Evolutionary conservation across 1,140 invertebrate genomes (phyloP).

Genomic region (Diorhabda elongata): DNA sequence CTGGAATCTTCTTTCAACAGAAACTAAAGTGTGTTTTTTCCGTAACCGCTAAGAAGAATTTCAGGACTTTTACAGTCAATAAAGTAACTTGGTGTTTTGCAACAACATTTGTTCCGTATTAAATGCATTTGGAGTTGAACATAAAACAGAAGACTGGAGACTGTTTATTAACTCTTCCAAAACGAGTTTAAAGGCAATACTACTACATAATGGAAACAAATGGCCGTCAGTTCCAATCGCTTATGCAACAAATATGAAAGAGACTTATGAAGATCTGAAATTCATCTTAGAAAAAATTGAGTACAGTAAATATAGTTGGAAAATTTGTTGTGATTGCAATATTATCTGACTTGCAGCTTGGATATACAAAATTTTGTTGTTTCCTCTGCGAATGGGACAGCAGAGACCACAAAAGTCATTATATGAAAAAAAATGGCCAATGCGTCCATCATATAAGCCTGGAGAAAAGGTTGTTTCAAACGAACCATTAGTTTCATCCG

Average conservation of each 20-base stretch:
- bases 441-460: neutral
- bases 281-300: conserved; percentile 2
- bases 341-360: neutral
- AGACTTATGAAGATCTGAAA: conserved; percentile 28
- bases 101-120: neutral
- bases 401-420: neutral
- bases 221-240: conserved; percentile 40
- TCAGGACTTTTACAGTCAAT: too few relatives aligned
- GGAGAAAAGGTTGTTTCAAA: neutral
- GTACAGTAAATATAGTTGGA: neutral
- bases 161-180: conserved; percentile 33
- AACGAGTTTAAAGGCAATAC: conserved; percentile 42
- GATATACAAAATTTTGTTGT: neutral
- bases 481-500: neutral
- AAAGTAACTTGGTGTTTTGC: neutral
- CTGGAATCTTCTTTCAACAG: too few relatives aligned
- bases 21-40: too few relatives aligned
- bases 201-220: conserved; percentile 44
- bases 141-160: conserved; percentile 21
- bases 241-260: conserved; percentile 38
- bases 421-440: neutral
- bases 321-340: neutral
- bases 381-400: neutral
- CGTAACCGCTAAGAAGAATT: too few relatives aligned
- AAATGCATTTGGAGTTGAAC: neutral